Base-by-base conservation (phyloP, 2,888 invertebrate genomes). In the Schizotus pectinicornis region DNA sequence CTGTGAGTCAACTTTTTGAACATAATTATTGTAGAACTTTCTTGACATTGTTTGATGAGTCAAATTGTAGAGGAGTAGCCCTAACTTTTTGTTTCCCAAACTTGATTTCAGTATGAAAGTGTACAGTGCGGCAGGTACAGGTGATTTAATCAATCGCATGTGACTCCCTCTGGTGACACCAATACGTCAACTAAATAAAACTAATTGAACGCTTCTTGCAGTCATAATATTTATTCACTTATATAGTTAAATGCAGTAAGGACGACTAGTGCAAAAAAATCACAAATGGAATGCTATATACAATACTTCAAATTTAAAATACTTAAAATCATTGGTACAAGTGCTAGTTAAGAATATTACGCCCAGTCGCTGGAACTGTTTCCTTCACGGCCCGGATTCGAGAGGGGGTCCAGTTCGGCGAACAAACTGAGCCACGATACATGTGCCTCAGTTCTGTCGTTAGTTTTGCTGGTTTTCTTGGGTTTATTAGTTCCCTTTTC, bases 351-450 rank as follows among this genome's bases (percentile, higher is more conserved):
- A 12, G 31, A 47, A 45, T 45, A 43, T 70, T 70, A 73, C 37
- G 71, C 74, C 50, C 69, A 63, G 57, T 72, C 71, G 7, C 66
- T 70, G 8, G 66, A 57, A 47, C 50, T 55, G 45, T 64, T 67
- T 38, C 65, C 59, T 38, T 66, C 78, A 65, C 76, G 72, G 67
- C 94, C 91, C 36, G 94, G 93, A 81, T 95, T 94, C 7, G 94
- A 88, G 33, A 96, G 81, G 0, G 96, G 96, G 81, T 97, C 96
- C 56, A 97, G 80, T 79, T 96, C 96, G 35, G 95, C 92, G 81
- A 97, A 96, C 50, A 96, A 81, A 79, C 92, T 93, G 75, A 94
- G 88, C 96, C 96, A 97, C 8, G 78, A 77, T 62, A 80, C 73
- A 53, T 74, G 80, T 76, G 73, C 80, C 58, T 66, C 68, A 33